Conservation (phyloP, 2,888 invertebrate species). For the Xiphydria camelus region DNA sequence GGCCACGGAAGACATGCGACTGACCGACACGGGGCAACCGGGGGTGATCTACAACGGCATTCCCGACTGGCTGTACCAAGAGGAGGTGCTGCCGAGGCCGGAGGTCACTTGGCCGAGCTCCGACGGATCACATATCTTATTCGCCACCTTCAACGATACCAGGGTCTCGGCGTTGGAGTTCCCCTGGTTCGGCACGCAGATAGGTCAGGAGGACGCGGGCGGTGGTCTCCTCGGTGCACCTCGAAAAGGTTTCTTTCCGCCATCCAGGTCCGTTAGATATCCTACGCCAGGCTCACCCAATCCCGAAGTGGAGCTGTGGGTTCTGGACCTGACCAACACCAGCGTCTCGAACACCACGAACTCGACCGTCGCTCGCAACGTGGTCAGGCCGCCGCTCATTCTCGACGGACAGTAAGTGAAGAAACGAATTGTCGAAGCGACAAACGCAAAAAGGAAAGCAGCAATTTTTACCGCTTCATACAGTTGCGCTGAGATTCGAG, state of each 20-base stretch:
- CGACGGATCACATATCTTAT: slow-evolving; percentile 82
- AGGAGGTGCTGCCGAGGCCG: slow-evolving; percentile 82
- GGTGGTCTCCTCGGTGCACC: slow-evolving; percentile 59
- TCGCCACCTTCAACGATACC: slow-evolving; percentile 84
- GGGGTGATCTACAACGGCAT: slow-evolving; percentile 88
- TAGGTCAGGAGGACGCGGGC: slow-evolving; percentile 59
- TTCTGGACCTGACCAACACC: slow-evolving; percentile 74
- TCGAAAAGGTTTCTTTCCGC: slow-evolving; percentile 73
- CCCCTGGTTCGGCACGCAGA: slow-evolving; percentile 75
- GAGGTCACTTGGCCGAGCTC: slow-evolving; percentile 84
- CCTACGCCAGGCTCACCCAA: slow-evolving; percentile 88
- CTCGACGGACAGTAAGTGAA: slow-evolving; percentile 79
- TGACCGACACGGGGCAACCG: slow-evolving; percentile 78
- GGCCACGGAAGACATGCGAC: slow-evolving; percentile 65
- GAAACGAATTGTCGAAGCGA: not conserved
- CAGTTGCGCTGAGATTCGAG: not conserved
- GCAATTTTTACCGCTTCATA: not conserved
- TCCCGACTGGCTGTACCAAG: slow-evolving; percentile 97
- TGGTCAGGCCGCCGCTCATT: slow-evolving; percentile 71
- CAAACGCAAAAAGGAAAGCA: no score
- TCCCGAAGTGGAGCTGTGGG: slow-evolving; percentile 81
- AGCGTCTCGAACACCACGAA: slow-evolving; percentile 53
- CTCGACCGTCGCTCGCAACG: slow-evolving; percentile 27
- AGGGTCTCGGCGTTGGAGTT: slow-evolving; percentile 59
- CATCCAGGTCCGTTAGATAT: slow-evolving; percentile 78